Percentiles rank a stretch among this genome's conserved stretches.
Evolutionary conservation across 53 echinoderm and acorn worm genomes (phyloP).

Genomic region (Echinometra lucunter): DNA sequence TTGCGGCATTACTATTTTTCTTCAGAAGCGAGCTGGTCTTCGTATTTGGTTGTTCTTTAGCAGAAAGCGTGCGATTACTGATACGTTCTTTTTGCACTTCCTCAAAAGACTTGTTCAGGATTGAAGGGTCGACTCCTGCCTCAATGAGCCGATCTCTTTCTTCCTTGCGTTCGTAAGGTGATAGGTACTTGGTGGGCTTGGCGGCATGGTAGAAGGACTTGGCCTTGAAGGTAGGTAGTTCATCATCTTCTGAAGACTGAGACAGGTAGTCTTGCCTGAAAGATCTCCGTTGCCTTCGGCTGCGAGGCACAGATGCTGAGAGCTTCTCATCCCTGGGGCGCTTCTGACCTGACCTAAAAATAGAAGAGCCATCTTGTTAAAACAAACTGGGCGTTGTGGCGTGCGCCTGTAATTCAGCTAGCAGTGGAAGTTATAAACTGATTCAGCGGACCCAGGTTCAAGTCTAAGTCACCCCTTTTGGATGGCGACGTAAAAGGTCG

Average conservation of each 20-base stretch:
- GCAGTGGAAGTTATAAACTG: too few species aligned
- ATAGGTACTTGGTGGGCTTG: conserved; percentile 15
- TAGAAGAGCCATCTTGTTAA: background rate
- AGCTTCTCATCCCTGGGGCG: conserved; percentile 62
- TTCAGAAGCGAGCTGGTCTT: background rate
- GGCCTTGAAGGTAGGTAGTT: conserved; percentile 54
- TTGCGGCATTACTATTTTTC: background rate
- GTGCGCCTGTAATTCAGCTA: too few species aligned
- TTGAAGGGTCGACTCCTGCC: conserved; percentile 52
- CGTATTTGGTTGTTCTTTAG: background rate
- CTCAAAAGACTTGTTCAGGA: conserved; percentile 45
- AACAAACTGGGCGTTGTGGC: background rate
- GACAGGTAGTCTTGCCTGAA: conserved; percentile 39
- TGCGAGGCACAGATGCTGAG: conserved; percentile 42
- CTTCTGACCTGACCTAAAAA: conserved; percentile 4
- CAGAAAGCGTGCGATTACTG: background rate
- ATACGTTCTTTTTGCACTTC: background rate
- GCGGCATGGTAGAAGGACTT: conserved; percentile 36
- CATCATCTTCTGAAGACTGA: conserved; percentile 51
- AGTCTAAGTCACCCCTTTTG: too few species aligned
- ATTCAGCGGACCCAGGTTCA: too few species aligned
- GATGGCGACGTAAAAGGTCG: too few species aligned
- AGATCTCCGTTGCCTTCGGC: background rate
- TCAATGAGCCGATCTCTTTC: conserved; percentile 57
- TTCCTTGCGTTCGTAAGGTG: conserved; percentile 54